phyloP scores from a whole-genome alignment of 2,113 vertebrate species.

The Menura novaehollandiae region DNA sequence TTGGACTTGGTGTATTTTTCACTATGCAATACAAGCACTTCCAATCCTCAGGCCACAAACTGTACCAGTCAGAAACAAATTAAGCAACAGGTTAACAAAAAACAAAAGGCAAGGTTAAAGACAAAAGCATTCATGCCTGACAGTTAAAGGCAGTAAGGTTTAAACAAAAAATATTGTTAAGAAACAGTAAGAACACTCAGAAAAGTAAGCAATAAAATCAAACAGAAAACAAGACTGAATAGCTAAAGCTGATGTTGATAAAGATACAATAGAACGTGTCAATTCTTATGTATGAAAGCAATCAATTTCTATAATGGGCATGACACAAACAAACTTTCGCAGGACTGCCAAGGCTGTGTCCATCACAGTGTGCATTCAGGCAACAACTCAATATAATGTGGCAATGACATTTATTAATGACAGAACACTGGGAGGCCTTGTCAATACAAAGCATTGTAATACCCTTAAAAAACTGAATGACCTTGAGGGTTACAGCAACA shows the following conservation, averaged over 20 bases:
- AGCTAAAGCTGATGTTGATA: not conserved
- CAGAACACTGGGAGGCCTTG: not conserved
- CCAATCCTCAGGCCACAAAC: not conserved
- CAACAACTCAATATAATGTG: not conserved
- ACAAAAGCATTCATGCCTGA: not conserved
- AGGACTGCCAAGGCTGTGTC: not conserved
- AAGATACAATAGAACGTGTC: not conserved
- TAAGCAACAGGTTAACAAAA: not conserved
- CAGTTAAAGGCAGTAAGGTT: not conserved
- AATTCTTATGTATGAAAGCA: not conserved
- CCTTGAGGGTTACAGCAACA: not conserved
- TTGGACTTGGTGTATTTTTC: not conserved
- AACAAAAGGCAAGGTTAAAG: not conserved
- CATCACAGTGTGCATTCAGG: not conserved
- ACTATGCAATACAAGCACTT: not conserved
- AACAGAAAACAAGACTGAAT: not conserved
- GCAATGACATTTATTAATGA: not conserved
- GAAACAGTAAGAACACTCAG: not conserved
- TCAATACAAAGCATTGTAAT: not conserved
- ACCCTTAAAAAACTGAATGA: not conserved
- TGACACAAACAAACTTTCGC: not conserved
- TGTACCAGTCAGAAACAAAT: not conserved
- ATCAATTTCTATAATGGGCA: not conserved
- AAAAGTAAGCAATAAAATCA: not conserved
- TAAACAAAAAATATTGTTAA: not conserved